A percentile compares a stretch with the other conserved stretches of the same genome.
These are phyloP conservation scores for Heliconius charithonia DNA, from an alignment of 2,888 invertebrate genomes.

Conservation along the genomic window DNA sequence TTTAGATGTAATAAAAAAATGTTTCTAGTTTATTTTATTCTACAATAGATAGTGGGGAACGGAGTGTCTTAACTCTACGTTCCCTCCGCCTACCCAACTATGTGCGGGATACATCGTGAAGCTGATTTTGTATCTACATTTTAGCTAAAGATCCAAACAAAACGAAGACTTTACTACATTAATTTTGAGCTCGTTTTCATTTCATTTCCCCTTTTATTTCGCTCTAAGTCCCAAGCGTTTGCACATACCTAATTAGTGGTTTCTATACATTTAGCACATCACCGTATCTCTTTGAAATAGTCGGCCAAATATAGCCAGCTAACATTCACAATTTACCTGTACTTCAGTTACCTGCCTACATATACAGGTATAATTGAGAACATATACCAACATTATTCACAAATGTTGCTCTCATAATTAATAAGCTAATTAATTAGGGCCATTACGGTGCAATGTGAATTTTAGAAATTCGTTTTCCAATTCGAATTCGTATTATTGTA, in stretches of 20 bases:
- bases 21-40: no score
- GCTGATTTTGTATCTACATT: no score
- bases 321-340: neutral
- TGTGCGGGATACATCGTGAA: no score
- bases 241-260: neutral
- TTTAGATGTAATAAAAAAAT: no score
- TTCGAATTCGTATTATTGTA: slow-evolving; percentile 44
- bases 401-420: slow-evolving; percentile 64
- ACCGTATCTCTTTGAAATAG: neutral
- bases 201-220: neutral
- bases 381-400: slow-evolving; percentile 43
- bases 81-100: no score
- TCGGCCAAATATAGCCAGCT: slow-evolving; percentile 2
- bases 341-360: neutral
- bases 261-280: neutral
- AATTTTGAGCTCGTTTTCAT: neutral
- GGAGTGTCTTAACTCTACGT: no score
- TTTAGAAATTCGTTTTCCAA: slow-evolving; percentile 53
- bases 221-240: neutral
- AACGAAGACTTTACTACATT: neutral
- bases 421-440: slow-evolving; percentile 65
- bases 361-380: neutral
- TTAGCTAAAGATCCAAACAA: neutral
- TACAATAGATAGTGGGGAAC: no score
- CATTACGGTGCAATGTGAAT: slow-evolving; percentile 54